These are phyloP conservation scores for Pristionchus exspectatus DNA, from an alignment of 2,888 invertebrate genomes.

Conservation along the genomic window DNA sequence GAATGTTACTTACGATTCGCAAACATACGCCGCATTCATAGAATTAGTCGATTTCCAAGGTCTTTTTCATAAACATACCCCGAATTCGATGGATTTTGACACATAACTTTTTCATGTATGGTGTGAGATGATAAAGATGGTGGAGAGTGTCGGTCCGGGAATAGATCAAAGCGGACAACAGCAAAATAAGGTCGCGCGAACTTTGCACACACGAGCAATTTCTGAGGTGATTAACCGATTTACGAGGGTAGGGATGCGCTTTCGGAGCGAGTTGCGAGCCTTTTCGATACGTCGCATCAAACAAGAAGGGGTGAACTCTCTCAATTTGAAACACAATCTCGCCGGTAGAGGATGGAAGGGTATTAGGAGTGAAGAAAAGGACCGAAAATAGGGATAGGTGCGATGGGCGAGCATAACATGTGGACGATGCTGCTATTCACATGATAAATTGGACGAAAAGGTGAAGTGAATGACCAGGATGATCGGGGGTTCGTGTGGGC, in stretches of 20 bases:
- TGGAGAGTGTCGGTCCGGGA: not conserved
- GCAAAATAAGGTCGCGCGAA: constrained; percentile 2
- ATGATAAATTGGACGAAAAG: too few relatives aligned
- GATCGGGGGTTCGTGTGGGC: too few relatives aligned
- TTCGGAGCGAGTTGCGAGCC: not conserved
- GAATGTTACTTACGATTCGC: too few relatives aligned
- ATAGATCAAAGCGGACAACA: not conserved
- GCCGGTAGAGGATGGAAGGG: not conserved
- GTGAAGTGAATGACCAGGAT: too few relatives aligned
- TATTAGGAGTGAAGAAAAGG: not conserved
- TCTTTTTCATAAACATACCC: too few relatives aligned
- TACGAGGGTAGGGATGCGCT: not conserved
- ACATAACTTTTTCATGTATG: too few relatives aligned
- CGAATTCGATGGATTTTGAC: too few relatives aligned
- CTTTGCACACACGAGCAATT: not conserved
- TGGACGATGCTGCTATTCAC: too few relatives aligned
- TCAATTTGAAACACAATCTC: not conserved
- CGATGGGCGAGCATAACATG: too few relatives aligned
- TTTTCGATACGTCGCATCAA: not conserved
- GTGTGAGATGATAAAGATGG: too few relatives aligned
- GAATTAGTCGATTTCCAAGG: too few relatives aligned
- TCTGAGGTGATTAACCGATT: constrained; percentile 23
- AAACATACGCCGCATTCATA: too few relatives aligned
- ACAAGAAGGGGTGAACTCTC: not conserved
- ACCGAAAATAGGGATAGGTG: not conserved